Percentiles rank a stretch among this genome's conserved stretches.
Evolutionary conservation across 2,797 vertebrate genomes (phyloP).

Genomic region (Serranus cabrilla): DNA sequence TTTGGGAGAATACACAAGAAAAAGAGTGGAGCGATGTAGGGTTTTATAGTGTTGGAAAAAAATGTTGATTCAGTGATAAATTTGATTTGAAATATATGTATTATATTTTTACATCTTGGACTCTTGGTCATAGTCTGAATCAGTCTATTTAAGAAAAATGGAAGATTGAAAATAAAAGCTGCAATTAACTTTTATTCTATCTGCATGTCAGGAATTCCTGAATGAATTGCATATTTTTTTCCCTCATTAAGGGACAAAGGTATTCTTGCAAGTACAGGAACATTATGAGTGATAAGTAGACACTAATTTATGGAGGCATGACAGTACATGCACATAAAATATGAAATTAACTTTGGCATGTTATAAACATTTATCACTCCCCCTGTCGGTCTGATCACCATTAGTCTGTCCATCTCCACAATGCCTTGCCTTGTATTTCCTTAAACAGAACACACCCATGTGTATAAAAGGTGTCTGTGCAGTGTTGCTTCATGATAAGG

Average conservation of each 20-base stretch:
- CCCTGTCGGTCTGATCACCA: constrained; percentile 12
- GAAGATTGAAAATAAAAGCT: not conserved
- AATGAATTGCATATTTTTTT: not conserved
- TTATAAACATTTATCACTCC: constrained; percentile 23
- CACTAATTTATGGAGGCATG: not conserved
- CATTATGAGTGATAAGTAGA: not conserved
- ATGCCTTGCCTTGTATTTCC: constrained; percentile 7
- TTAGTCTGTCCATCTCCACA: constrained; percentile 11
- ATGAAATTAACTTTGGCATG: constrained; percentile 21
- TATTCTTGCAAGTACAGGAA: not conserved
- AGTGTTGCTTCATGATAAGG: constrained; percentile 3
- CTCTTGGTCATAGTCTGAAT: not conserved
- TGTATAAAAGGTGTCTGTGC: constrained; percentile 9
- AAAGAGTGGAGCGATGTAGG: constrained; percentile 13
- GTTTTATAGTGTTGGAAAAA: constrained; percentile 3
- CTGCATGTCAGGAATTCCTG: not conserved
- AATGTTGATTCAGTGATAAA: constrained; percentile 2
- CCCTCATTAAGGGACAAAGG: not conserved
- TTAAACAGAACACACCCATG: constrained; percentile 6
- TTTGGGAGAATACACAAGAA: constrained; percentile 48
- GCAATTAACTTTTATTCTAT: not conserved
- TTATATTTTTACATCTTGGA: not conserved
- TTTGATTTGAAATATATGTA: not conserved
- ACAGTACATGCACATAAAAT: not conserved
- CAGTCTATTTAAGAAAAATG: not conserved